Evolutionary conservation across 2,797 vertebrate species (phyloP).

Genomic region (Onychomys arenicola): DNA sequence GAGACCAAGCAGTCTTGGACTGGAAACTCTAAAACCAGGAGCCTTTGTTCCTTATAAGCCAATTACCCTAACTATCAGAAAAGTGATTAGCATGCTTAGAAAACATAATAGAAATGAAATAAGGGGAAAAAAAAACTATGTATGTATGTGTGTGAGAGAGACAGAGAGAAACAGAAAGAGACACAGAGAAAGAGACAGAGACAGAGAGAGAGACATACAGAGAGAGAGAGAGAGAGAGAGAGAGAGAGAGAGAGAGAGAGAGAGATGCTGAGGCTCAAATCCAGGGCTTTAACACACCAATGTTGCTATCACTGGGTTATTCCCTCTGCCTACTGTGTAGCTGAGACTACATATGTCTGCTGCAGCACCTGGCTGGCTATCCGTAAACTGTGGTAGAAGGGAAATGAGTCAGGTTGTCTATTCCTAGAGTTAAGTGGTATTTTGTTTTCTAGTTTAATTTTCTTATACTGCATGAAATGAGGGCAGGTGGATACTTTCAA

Average conservation of each 20-base stretch:
- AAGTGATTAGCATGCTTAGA: neutral
- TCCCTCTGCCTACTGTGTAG: neutral
- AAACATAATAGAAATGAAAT: constrained; percentile 6
- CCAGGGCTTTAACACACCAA: neutral
- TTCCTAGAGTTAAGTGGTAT: neutral
- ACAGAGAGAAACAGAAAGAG: too few relatives aligned
- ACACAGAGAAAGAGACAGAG: too few relatives aligned
- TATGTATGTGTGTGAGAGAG: neutral
- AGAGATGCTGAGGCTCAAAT: too few relatives aligned
- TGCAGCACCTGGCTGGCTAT: neutral
- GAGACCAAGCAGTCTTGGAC: neutral
- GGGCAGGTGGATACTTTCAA: too few relatives aligned
- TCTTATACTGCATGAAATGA: neutral
- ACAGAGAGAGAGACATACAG: too few relatives aligned
- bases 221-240: too few relatives aligned
- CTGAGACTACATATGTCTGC: neutral
- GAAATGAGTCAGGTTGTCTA: neutral
- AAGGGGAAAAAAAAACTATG: neutral
- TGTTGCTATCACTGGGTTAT: neutral
- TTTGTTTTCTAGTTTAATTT: neutral
- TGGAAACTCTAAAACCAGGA: neutral
- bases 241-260: too few relatives aligned
- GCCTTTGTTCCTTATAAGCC: neutral
- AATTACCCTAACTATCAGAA: neutral
- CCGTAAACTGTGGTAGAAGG: neutral